Evolutionary conservation across 2,797 vertebrate species (phyloP), one percentile per base, ranked within the genome.

Genomic region (Crocodylus rhombifer): DNA sequence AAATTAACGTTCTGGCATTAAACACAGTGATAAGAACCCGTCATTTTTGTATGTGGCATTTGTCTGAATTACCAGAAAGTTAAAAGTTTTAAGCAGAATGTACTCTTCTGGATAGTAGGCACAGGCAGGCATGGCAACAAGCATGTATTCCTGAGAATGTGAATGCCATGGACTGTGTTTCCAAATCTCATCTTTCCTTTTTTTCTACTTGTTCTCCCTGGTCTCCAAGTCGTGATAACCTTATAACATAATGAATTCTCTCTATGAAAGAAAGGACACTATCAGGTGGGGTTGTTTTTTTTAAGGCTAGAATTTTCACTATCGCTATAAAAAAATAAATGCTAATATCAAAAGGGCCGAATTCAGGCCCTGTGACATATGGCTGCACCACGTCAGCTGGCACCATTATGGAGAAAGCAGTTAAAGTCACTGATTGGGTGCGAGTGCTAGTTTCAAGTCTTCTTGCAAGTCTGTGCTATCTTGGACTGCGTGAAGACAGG

Each of bases 291-390:
- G 16, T 42, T 42, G 36, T 42, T 8, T 28, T 82, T 89, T 91
- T 97, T 98, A 98, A 98, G 97, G 97, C 97, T 96, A 96, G 42
- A 86, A 87, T 96, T 92, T 73, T 82, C 82, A 89, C 33, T 36
- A 92, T 78, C 76, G 92, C 92, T 96, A 76, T 96, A 96, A 83
- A 92, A 95, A 97, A 97, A 94, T 94, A 91, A 94, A 95, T 51
- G 1, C 92, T 90, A 80, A 94, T 93, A 71, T 95, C 69, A 69
- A 2, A 62, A 80, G 94, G 93, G 92, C 87, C 28, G 2, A 63
- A 83, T 5, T 57, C 88, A 51, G 87, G 91, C 95, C 92, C 94
- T 80, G 74, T 0, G 75, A 92, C 65, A 36, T 89, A 94, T 93
- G 93, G 91, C 92, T 91, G 95, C 81, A 94, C 62, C 3, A 1